Percentiles rank a stretch among this genome's conserved stretches.
phyloP scores from a whole-genome alignment of 2,888 invertebrate genomes.

The Drosophila picticornis region DNA sequence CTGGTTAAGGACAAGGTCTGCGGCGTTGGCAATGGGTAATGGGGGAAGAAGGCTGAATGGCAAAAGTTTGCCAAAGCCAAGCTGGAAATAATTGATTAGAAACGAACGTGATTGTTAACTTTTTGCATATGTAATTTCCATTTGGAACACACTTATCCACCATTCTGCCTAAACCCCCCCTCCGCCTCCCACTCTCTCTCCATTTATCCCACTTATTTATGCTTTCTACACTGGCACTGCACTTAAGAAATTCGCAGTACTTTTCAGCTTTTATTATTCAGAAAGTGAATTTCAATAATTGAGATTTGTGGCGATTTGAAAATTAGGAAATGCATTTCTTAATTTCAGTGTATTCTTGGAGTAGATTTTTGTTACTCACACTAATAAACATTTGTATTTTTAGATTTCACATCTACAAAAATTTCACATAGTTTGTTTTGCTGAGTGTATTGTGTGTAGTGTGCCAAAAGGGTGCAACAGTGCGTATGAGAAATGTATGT shows the following conservation, averaged over 20 bases:
- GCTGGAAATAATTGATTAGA: conserved; percentile 77
- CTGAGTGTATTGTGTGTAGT: conserved; percentile 6
- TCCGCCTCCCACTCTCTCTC: neutral
- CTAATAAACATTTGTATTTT: no score
- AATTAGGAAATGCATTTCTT: neutral
- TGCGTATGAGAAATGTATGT: conserved; percentile 71
- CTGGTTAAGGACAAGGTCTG: conserved; percentile 7
- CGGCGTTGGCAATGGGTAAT: neutral
- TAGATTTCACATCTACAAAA: no score
- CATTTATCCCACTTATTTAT: neutral
- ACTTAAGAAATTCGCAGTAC: neutral
- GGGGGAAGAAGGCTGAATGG: neutral
- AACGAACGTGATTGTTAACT: conserved; percentile 79
- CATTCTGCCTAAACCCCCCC: neutral
- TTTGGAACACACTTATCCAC: conserved; percentile 44
- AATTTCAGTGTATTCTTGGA: neutral
- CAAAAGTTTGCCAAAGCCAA: conserved; percentile 56
- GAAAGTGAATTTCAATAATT: neutral
- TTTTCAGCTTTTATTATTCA: no score
- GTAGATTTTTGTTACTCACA: no score
- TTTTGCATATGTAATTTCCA: conserved; percentile 78
- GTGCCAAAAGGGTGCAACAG: conserved; percentile 67
- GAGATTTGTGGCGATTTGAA: no score
- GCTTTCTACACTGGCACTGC: neutral
- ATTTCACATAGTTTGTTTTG: neutral